Evolutionary conservation across 2,888 invertebrate species (phyloP).

Genomic region (Scaptomyza cyrtandrae): DNA sequence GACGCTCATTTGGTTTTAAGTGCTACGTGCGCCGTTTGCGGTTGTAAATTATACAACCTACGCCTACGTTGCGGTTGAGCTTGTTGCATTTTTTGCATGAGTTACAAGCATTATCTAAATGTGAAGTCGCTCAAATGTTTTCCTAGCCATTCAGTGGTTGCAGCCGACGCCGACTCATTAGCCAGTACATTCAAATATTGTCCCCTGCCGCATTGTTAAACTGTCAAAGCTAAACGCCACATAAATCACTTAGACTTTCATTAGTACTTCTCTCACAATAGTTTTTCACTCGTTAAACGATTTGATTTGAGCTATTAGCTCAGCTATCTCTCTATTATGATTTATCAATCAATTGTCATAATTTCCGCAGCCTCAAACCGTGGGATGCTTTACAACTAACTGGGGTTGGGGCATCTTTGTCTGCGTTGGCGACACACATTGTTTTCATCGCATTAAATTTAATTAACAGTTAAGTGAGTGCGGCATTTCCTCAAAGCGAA

Average conservation of each 20-base stretch:
- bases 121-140: constrained; percentile 35
- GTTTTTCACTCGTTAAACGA: constrained; percentile 41
- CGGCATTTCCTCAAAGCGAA: constrained; percentile 44
- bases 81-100: constrained; percentile 48
- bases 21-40: constrained; percentile 59
- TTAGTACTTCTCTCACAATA: neutral
- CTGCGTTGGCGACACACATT: constrained; percentile 47
- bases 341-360: constrained; percentile 44
- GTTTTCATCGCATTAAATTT: constrained; percentile 14
- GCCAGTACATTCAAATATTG: constrained; percentile 39
- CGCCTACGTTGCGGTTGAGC: constrained; percentile 41
- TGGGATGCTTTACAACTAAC: neutral
- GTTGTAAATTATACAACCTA: constrained; percentile 71
- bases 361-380: constrained; percentile 33
- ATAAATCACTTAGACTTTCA: constrained; percentile 16
- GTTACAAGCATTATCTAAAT: constrained; percentile 55
- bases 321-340: constrained; percentile 35
- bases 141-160: constrained; percentile 9
- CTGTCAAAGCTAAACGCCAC: constrained; percentile 35
- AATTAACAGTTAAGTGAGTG: constrained; percentile 46
- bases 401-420: constrained; percentile 2
- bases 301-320: constrained; percentile 33
- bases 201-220: constrained; percentile 28
- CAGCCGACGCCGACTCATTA: constrained; percentile 35
- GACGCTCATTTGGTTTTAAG: constrained; percentile 59